These are phyloP conservation scores for Dione juno DNA, from an alignment of 2,888 invertebrate genomes.

Conservation along the genomic window DNA sequence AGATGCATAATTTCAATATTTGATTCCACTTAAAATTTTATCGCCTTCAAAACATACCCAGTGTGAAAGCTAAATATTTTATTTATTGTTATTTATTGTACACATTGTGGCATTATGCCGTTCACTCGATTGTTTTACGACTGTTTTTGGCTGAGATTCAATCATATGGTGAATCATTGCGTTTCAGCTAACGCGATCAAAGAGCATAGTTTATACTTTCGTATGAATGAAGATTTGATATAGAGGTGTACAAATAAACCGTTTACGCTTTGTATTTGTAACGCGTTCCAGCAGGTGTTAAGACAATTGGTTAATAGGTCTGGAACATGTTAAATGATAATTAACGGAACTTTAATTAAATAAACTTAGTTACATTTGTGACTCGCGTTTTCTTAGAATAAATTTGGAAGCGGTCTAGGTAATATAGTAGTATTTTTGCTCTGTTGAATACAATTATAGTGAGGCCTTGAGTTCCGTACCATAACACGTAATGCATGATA, in stretches of 20 bases:
- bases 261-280: not conserved
- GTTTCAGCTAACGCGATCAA: conserved; percentile 38
- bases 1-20: conserved; percentile 26
- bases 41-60: conserved; percentile 48
- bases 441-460: too few relatives aligned
- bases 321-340: not conserved
- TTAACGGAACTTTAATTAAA: not conserved
- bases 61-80: conserved; percentile 44
- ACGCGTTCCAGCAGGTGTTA: not conserved
- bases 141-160: conserved; percentile 58
- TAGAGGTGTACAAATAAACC: conserved; percentile 9
- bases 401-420: too few relatives aligned
- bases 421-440: too few relatives aligned
- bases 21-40: conserved; percentile 50
- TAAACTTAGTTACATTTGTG: not conserved
- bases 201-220: conserved; percentile 38
- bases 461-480: too few relatives aligned
- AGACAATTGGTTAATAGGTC: not conserved
- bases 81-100: conserved; percentile 49
- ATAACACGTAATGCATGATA: too few relatives aligned
- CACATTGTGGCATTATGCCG: conserved; percentile 43
- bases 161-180: conserved; percentile 55
- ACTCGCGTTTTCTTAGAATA: too few relatives aligned
- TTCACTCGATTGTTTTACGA: conserved; percentile 48
- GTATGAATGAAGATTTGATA: conserved; percentile 31